Base-by-base conservation (phyloP, 2,797 vertebrate genomes). In the Lepus oiostolus region DNA sequence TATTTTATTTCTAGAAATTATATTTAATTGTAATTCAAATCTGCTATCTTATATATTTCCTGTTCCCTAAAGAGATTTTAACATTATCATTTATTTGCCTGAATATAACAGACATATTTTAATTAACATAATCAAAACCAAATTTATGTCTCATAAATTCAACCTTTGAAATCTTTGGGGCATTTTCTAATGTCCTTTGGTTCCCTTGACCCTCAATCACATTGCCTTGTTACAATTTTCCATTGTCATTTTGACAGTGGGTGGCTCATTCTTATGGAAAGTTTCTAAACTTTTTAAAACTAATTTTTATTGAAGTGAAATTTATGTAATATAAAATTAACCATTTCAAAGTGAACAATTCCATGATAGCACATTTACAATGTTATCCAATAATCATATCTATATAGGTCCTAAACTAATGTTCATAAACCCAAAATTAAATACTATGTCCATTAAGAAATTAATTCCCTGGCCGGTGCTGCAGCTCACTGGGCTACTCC, bases 351-450 rank as follows among this genome's bases (percentile, higher is more conserved):
- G 32, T 71, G 22, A 70, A 71, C 32, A 60, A 71, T 71, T 71
- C 65, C 54, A 52, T 85, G 50, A 68, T 32, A 68, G 30, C n/a
- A 62, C 28, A 38, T 30, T 62, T 7, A 47, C 19, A 54, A 74
- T 42, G 19, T 47, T 47, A n/a, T 74, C 32, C 60, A 81, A 63
- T 63, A 84, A 50, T 65, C 19, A 70, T 35, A 76, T 35, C 32
- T 58, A 54, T 38, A 26, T 79, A 76, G 58, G 28, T 77, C 13
- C 12, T 89, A 83, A 52, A 77, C 77, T 42, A 42, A 60, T 84
- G 83, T 83, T 84, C n/a, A 84, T 84, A 19, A 71, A 93, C 13
- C 24, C 26, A 1, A 83, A 83, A 92, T 62, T 77, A 75, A 85
- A 68, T 10, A 2, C 52, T 19, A 58, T 70, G 52, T 60, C 2